Conservation (phyloP, 2,888 invertebrate genomes). For the Buathra laborator region DNA sequence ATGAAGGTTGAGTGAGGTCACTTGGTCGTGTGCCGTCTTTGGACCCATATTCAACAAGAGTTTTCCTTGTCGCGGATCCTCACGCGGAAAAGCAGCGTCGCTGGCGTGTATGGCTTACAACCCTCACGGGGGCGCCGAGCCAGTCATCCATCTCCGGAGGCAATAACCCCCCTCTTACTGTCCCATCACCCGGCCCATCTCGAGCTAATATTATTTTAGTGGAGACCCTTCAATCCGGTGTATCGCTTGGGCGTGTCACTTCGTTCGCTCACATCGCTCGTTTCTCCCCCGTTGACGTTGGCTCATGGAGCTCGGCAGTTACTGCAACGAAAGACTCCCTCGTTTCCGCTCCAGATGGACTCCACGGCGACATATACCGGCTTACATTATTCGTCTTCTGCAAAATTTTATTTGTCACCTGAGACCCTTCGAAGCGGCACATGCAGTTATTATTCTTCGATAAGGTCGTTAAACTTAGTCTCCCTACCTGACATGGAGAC, state of each 20-base stretch:
- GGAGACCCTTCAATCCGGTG: constrained; percentile 65
- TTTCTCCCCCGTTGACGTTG: constrained; percentile 11
- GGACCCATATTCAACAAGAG: constrained; percentile 28
- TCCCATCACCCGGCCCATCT: constrained; percentile 73
- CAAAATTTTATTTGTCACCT: constrained; percentile 44
- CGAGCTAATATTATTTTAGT: constrained; percentile 78
- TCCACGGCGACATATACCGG: neutral
- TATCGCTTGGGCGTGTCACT: constrained; percentile 62
- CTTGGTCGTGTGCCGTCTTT: constrained; percentile 48
- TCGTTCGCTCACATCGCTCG: constrained; percentile 33
- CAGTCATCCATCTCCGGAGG: constrained; percentile 66
- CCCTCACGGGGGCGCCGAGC: constrained; percentile 41
- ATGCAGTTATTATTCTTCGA: constrained; percentile 21
- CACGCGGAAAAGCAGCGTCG: constrained; percentile 39
- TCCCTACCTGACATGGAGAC: neutral
- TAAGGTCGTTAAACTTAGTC: constrained; percentile 37
- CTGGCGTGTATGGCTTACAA: constrained; percentile 47
- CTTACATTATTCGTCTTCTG: constrained; percentile 12
- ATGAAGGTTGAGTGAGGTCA: constrained; percentile 40
- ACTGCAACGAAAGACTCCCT: constrained; percentile 35
- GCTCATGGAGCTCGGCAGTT: constrained; percentile 1
- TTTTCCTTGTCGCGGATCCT: constrained; percentile 41
- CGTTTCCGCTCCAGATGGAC: constrained; percentile 29
- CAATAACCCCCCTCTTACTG: constrained; percentile 66
- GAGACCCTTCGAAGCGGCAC: constrained; percentile 14